These are phyloP conservation scores for Punctoribates punctum DNA, from an alignment of 2,888 invertebrate genomes.

Conservation along the genomic window DNA sequence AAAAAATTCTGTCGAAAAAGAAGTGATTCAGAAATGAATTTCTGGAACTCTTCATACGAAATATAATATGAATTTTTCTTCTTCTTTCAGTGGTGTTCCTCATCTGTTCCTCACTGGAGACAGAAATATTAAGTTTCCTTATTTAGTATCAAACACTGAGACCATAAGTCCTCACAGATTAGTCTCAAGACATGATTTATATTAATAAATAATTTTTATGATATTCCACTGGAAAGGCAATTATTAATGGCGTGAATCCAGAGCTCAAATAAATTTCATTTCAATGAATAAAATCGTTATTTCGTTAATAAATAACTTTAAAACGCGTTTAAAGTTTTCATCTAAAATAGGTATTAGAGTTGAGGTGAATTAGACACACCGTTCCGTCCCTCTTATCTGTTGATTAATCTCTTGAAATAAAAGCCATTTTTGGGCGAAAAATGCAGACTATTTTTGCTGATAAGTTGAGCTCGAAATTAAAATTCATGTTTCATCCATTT, in stretches of 20 bases:
- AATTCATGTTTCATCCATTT: too few species aligned
- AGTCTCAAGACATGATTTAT: neutral
- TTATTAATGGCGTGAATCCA: neutral
- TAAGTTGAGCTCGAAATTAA: too few species aligned
- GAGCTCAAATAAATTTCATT: too few species aligned
- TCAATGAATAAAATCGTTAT: too few species aligned
- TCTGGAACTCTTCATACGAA: neutral
- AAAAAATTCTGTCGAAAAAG: neutral
- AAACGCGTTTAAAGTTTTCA: neutral
- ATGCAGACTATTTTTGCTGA: too few species aligned
- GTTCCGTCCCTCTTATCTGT: neutral
- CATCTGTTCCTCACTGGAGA: too few species aligned
- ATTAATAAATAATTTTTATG: neutral
- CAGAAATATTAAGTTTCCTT: slow-evolving; percentile 1
- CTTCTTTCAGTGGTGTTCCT: too few species aligned
- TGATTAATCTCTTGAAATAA: neutral
- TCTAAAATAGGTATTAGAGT: neutral
- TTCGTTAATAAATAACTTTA: too few species aligned
- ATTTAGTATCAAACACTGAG: neutral
- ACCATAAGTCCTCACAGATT: neutral
- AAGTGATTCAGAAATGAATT: neutral
- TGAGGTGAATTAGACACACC: neutral
- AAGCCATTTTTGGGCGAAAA: neutral
- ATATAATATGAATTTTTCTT: too few species aligned
- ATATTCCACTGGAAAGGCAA: neutral